phyloP scores from a whole-genome alignment of 2,797 vertebrate species.

The Orestias chungarensis region DNA sequence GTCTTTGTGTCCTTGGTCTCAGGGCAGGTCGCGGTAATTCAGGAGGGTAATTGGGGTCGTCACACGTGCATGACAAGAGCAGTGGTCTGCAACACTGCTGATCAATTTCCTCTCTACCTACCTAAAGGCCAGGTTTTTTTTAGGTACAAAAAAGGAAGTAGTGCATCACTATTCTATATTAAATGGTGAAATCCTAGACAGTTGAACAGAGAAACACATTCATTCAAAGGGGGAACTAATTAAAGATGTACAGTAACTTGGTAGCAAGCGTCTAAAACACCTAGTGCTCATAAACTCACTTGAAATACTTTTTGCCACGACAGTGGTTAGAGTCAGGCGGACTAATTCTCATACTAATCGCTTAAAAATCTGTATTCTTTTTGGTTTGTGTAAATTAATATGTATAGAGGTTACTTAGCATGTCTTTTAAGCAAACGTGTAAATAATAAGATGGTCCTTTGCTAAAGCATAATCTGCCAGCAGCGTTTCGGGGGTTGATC shows the following conservation, averaged over 20 bases:
- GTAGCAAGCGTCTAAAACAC: too few species aligned
- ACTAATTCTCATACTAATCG: background rate
- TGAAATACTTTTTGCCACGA: too few species aligned
- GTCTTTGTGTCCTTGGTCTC: conserved; percentile 47
- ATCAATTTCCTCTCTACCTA: conserved; percentile 31
- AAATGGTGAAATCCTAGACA: background rate
- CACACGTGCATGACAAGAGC: conserved; percentile 58
- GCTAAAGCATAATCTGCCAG: background rate
- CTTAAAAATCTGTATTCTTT: background rate
- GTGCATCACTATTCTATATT: background rate
- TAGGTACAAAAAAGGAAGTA: background rate
- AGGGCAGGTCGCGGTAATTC: conserved; percentile 27
- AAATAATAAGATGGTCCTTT: background rate
- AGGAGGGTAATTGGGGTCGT: conserved; percentile 59
- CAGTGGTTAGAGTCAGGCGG: background rate
- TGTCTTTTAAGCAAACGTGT: background rate
- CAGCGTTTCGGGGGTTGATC: too few species aligned
- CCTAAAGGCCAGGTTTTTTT: background rate
- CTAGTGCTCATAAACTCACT: too few species aligned
- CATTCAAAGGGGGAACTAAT: background rate
- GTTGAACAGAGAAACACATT: background rate
- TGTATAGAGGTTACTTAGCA: background rate
- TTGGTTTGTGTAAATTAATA: background rate
- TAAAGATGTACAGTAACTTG: too few species aligned
- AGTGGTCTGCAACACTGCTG: conserved; percentile 45